Percentiles rank a stretch among this genome's conserved stretches.
These are phyloP conservation scores for Potamilus streckersoni DNA, from an alignment of 1,140 invertebrate genomes.

Conservation along the genomic window DNA sequence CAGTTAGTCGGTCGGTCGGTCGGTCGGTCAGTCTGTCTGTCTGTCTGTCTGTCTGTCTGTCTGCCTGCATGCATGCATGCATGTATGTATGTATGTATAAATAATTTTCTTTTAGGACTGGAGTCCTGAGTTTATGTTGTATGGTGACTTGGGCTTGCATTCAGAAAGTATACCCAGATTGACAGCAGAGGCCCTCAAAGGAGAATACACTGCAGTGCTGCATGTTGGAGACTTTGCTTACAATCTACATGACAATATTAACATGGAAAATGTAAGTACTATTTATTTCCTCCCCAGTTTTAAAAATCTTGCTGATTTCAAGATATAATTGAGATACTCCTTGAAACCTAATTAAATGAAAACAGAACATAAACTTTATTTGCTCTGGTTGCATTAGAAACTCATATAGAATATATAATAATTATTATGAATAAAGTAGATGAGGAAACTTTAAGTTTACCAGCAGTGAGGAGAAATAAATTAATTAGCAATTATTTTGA, in stretches of 20 bases:
- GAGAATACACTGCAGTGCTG: slow-evolving; percentile 74
- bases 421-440: not conserved
- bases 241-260: slow-evolving; percentile 47
- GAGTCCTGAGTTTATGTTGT: slow-evolving; percentile 77
- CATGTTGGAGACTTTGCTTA: slow-evolving; percentile 78
- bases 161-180: slow-evolving; percentile 40
- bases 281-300: not conserved
- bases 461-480: too few relatives aligned
- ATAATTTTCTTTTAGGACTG: slow-evolving; percentile 34
- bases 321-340: not conserved
- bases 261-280: slow-evolving; percentile 33
- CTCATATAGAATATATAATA: not conserved
- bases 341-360: not conserved
- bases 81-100: not conserved
- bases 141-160: slow-evolving; percentile 84
- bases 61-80: too few relatives aligned
- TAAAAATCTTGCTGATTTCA: not conserved
- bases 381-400: not conserved
- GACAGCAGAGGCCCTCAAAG: slow-evolving; percentile 39
- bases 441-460: too few relatives aligned
- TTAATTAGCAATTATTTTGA: too few relatives aligned
- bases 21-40: not conserved
- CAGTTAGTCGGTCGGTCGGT: too few relatives aligned
- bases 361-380: not conserved
- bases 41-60: too few relatives aligned